Conservation (phyloP, 2,113 vertebrate species). For the Pogonocichla stellata region DNA sequence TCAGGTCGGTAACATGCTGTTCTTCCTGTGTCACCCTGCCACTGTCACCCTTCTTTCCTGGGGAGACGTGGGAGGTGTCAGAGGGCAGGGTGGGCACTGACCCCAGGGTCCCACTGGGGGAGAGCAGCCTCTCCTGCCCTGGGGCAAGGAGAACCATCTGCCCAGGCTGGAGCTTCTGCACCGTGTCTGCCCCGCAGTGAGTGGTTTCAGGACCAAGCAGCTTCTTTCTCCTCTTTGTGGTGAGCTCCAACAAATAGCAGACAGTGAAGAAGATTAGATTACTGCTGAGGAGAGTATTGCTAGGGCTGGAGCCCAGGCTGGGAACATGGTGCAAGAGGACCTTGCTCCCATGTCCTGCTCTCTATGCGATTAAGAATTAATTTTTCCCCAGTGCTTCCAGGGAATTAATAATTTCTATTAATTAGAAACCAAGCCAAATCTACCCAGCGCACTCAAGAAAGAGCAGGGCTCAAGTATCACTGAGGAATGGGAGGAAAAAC, state of each 20-base stretch:
- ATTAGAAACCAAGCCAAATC: neutral
- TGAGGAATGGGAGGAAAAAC: neutral
- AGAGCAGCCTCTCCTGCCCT: neutral
- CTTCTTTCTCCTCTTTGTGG: neutral
- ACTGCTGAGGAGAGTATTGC: neutral
- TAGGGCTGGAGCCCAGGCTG: neutral
- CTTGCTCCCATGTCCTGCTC: neutral
- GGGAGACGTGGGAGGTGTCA: neutral
- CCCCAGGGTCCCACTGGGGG: neutral
- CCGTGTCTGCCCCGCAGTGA: neutral
- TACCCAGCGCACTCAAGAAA: neutral
- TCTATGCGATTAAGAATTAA: neutral
- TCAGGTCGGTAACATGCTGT: rapidly evolving
- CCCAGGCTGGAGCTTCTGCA: neutral
- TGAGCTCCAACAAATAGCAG: neutral
- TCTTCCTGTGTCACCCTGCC: neutral
- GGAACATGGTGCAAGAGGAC: rapidly evolving
- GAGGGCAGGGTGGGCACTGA: neutral
- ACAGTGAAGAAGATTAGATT: neutral
- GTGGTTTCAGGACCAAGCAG: neutral
- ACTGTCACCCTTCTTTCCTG: neutral
- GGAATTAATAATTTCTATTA: neutral
- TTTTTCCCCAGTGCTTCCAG: neutral
- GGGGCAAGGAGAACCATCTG: neutral
- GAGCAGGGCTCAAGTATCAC: neutral